phyloP scores from a whole-genome alignment of 2,888 invertebrate species.

The Caenorhabditis sinica region DNA sequence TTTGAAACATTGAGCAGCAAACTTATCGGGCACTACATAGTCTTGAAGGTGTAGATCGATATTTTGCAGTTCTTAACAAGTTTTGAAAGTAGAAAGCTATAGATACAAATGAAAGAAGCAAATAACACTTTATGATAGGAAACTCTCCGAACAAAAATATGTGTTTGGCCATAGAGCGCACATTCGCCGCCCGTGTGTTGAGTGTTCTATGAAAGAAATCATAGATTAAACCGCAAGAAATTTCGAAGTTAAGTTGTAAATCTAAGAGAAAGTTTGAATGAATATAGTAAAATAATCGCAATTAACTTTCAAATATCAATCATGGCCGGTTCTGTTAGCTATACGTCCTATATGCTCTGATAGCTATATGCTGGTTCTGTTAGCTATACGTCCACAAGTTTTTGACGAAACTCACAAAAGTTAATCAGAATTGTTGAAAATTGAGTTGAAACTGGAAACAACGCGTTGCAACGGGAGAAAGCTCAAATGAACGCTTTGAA shows the following conservation, averaged over 20 bases:
- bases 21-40: not conserved
- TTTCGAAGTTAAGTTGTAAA: not conserved
- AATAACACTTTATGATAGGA: slow-evolving; percentile 29
- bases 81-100: slow-evolving; percentile 19
- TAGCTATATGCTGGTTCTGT: too few relatives aligned
- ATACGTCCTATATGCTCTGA: too few relatives aligned
- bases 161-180: slow-evolving; percentile 47
- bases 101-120: slow-evolving; percentile 27
- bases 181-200: slow-evolving; percentile 22
- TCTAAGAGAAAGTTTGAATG: not conserved
- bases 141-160: slow-evolving; percentile 47
- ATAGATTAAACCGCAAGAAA: slow-evolving; percentile 29
- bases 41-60: slow-evolving; percentile 17
- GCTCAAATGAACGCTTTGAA: too few relatives aligned
- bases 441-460: too few relatives aligned
- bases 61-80: slow-evolving; percentile 18
- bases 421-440: too few relatives aligned
- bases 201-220: slow-evolving; percentile 57
- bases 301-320: too few relatives aligned
- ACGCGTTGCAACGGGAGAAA: too few relatives aligned
- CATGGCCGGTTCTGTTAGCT: too few relatives aligned
- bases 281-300: not conserved
- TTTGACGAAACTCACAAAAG: too few relatives aligned
- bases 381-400: too few relatives aligned
- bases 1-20: too few relatives aligned